Evolutionary conservation across 2,888 invertebrate genomes (phyloP).

Genomic region (Phlogophora meticulosa): DNA sequence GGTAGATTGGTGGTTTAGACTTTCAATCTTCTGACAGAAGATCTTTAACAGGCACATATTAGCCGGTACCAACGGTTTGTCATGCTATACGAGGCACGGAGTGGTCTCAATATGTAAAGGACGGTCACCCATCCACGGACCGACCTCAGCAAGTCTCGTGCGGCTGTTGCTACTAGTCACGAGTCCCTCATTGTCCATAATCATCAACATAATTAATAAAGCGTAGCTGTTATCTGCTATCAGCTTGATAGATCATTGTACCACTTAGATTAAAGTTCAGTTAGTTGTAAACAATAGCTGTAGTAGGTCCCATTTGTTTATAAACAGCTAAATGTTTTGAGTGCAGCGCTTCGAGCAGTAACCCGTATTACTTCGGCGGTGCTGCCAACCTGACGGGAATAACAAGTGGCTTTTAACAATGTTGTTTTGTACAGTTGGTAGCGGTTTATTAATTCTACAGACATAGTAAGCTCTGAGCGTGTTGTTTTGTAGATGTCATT

Average conservation of each 20-base stretch:
- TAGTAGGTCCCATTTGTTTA: conserved; percentile 37
- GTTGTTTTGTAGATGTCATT: conserved; percentile 34
- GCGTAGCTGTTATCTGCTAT: background rate
- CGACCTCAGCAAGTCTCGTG: no score
- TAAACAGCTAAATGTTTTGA: conserved; percentile 49
- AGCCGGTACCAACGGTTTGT: no score
- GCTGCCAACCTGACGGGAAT: conserved; percentile 44
- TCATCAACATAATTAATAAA: background rate
- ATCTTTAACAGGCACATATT: no score
- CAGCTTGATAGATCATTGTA: conserved; percentile 27
- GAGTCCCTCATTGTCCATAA: background rate
- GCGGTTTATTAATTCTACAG: conserved; percentile 39
- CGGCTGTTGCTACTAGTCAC: no score
- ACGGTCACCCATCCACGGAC: no score
- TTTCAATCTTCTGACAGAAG: no score
- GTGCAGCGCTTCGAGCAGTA: conserved; percentile 40
- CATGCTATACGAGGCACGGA: no score
- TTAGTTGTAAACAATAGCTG: conserved; percentile 40
- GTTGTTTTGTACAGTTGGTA: conserved; percentile 35
- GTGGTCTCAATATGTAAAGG: no score
- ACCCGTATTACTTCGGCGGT: conserved; percentile 52
- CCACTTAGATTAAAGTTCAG: conserved; percentile 33
- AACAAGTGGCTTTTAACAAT: conserved; percentile 30
- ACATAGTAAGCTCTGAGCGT: conserved; percentile 13
- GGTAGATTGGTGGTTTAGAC: no score